phyloP scores from a whole-genome alignment of 2,797 vertebrate genomes.

The Serranus cabrilla region DNA sequence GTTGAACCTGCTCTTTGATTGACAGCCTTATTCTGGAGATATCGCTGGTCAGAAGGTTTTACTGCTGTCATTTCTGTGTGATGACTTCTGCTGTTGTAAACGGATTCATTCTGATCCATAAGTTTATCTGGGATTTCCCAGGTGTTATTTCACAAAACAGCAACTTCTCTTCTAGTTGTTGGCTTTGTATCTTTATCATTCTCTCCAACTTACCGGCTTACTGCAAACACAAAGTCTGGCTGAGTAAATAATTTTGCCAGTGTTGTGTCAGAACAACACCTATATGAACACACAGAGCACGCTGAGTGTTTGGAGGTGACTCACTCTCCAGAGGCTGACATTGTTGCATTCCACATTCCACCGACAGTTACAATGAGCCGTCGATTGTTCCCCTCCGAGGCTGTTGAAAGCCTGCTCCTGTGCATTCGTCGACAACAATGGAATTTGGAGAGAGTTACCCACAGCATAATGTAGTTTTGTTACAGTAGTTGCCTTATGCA shows the following conservation, averaged over 20 bases:
- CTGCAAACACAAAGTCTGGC: slow-evolving; percentile 11
- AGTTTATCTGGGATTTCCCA: not conserved
- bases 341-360: slow-evolving; percentile 83
- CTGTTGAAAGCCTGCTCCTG: slow-evolving; percentile 75
- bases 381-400: slow-evolving; percentile 73
- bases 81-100: not conserved
- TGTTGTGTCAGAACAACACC: slow-evolving; percentile 55
- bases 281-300: slow-evolving; percentile 42
- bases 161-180: not conserved
- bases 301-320: slow-evolving; percentile 75
- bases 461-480: slow-evolving; percentile 40
- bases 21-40: not conserved
- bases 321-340: slow-evolving; percentile 79
- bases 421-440: slow-evolving; percentile 62
- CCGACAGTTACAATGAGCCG: slow-evolving; percentile 71
- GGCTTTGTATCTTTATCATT: not conserved
- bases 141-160: not conserved
- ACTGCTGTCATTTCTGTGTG: not conserved
- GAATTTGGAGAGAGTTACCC: slow-evolving; percentile 58
- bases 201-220: not conserved
- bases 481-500: slow-evolving; percentile 30
- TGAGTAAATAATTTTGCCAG: slow-evolving; percentile 30
- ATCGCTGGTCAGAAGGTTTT: not conserved
- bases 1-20: not conserved
- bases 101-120: not conserved